phyloP scores from a whole-genome alignment of 2,113 vertebrate genomes.

The human region DNA sequence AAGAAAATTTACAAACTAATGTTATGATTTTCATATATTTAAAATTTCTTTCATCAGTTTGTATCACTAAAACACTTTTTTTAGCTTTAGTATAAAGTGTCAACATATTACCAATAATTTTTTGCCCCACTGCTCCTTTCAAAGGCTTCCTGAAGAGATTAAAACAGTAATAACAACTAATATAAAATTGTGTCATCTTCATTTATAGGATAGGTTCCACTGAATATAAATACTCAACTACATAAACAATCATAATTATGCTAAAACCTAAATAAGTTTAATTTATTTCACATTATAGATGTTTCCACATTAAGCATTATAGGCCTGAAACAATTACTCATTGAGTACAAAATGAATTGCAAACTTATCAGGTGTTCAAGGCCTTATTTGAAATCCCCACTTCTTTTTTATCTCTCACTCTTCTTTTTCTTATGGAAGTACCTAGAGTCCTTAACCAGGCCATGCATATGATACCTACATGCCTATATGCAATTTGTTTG shows the following conservation, averaged over 20 bases:
- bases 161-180: neutral
- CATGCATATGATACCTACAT: neutral
- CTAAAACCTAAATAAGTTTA: neutral
- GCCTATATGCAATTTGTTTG: neutral
- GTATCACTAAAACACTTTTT: neutral
- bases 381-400: neutral
- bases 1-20: neutral
- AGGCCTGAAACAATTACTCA: neutral
- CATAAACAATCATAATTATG: neutral
- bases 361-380: neutral
- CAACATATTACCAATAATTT: neutral
- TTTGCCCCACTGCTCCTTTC: neutral
- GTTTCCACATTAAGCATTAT: neutral
- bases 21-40: neutral
- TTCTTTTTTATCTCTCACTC: neutral
- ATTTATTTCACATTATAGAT: neutral
- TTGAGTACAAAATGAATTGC: neutral
- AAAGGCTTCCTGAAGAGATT: neutral
- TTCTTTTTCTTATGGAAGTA: neutral
- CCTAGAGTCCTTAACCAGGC: neutral
- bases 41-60: neutral
- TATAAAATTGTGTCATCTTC: neutral
- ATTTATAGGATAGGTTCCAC: neutral
- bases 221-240: neutral
- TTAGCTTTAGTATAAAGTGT: neutral